Base-by-base conservation (phyloP, 1,140 invertebrate species). In the Diplogasteroides magnus region DNA sequence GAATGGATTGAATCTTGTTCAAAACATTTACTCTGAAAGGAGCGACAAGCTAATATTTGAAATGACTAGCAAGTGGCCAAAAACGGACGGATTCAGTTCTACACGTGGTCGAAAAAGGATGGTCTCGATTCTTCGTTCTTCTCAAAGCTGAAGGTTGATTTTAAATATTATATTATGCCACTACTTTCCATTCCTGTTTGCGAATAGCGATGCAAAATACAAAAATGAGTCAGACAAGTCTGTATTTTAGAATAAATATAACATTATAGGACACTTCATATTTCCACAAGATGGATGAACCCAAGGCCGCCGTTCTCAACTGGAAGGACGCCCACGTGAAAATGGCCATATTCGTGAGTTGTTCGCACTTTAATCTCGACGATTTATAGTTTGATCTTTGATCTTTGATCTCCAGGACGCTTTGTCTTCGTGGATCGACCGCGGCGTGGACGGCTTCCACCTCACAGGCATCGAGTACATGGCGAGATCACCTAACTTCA, bases 381-480 rank as follows among this genome's bases (percentile, higher is more conserved):
- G 28, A 68, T 0, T 23, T 15, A n/a, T 72, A 67, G 19, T 64
- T 37, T 64, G n/a, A n/a, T n/a, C n/a, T n/a, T n/a, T n/a, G n/a
- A 19, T 48, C 19, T 19, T 11, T 48, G 19, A 66, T 31, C 32
- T 14, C 15, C 58, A 72, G 71, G 60, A 74, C 25, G 72, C 63
- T 1, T 31, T 75, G 2, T 74, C 73, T 27, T 37, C 29, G 15
- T 76, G 74, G 74, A 71, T 76, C 26, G 64, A 76, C 31, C 64
- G 70, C 19, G 73, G 73, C 19, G 37, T 76, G 13, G 74, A 76
- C 57, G 74, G 74, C 1, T 76, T 76, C 58, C 67, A 75, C 59
- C 61, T 76, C 1, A 32, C 32, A 2, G 69, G 64, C 31, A 67
- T 76, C n/a, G 73, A 76, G 66, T 76, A 76, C 48, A 25, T 76